A percentile compares a stretch with the other conserved stretches of the same genome.
Conservation (phyloP, 2,797 vertebrate species). For the Danio albolineatus region DNA sequence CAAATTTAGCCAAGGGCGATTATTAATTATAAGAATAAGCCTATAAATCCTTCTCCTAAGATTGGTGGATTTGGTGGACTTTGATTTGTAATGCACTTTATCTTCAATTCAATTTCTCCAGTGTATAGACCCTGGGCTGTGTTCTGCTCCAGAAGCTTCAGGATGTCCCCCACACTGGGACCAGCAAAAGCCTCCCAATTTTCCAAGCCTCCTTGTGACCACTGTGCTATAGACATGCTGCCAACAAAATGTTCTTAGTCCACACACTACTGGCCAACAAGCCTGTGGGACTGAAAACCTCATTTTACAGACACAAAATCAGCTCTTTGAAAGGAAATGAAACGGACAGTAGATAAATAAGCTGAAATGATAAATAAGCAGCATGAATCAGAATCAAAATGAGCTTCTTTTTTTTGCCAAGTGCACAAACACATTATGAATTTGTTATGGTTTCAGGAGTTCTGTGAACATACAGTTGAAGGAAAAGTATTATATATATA, state of each 20-base stretch:
- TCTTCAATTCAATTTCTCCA: constrained; percentile 18
- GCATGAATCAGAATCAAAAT: too few relatives aligned
- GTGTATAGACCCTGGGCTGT: constrained; percentile 20
- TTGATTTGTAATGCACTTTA: constrained; percentile 14
- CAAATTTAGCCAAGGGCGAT: constrained; percentile 13
- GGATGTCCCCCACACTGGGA: neutral
- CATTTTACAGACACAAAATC: neutral
- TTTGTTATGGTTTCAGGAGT: too few relatives aligned
- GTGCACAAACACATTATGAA: too few relatives aligned
- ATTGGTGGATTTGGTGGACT: neutral
- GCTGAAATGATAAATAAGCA: too few relatives aligned
- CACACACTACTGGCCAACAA: neutral
- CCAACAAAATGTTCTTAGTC: constrained; percentile 12
- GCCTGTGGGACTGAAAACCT: neutral
- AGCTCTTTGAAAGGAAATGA: neutral
- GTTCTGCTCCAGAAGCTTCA: neutral
- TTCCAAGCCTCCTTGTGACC: constrained; percentile 12
- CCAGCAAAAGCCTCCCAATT: neutral
- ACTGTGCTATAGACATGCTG: neutral
- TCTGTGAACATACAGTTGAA: too few relatives aligned
- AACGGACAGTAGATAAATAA: neutral
- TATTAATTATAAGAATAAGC: constrained; percentile 1
- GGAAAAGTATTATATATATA: too few relatives aligned
- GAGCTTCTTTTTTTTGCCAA: too few relatives aligned
- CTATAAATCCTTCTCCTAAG: neutral